Conservation (phyloP, 2,113 vertebrate species). For the Pangasianodon gigas region DNA sequence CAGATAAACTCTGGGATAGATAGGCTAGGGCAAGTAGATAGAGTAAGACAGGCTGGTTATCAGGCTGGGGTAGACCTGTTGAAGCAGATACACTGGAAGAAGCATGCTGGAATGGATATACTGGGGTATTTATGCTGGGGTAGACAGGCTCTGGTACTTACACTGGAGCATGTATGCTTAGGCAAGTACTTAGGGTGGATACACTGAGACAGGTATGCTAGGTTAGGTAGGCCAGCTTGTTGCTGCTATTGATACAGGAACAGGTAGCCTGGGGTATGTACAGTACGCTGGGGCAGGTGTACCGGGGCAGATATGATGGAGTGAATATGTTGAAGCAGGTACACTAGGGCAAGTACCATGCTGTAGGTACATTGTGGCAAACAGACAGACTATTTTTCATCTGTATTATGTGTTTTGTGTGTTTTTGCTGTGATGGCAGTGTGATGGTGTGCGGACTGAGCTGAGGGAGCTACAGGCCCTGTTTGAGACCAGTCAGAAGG, state of each 20-base stretch:
- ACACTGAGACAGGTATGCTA: background rate
- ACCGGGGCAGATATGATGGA: background rate
- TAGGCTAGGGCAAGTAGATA: too few relatives aligned
- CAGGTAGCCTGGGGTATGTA: conserved; percentile 64
- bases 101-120: background rate
- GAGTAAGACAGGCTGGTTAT: too few relatives aligned
- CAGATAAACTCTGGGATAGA: too few relatives aligned
- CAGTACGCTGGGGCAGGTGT: conserved; percentile 67
- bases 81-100: background rate
- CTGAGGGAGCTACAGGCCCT: conserved; percentile 77
- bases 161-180: background rate
- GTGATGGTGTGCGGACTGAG: conserved; percentile 77
- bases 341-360: background rate
- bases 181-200: background rate
- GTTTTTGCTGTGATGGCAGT: conserved; percentile 67
- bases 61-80: background rate
- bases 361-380: background rate
- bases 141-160: background rate
- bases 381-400: background rate
- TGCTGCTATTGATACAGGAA: background rate
- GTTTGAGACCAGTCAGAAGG: conserved; percentile 79
- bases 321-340: background rate
- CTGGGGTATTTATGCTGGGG: background rate
- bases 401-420: background rate
- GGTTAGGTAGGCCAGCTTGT: background rate